Percentiles rank a stretch among this genome's conserved stretches.
phyloP scores from a whole-genome alignment of 1,140 invertebrate genomes.

The Oedothorax gibbosus region DNA sequence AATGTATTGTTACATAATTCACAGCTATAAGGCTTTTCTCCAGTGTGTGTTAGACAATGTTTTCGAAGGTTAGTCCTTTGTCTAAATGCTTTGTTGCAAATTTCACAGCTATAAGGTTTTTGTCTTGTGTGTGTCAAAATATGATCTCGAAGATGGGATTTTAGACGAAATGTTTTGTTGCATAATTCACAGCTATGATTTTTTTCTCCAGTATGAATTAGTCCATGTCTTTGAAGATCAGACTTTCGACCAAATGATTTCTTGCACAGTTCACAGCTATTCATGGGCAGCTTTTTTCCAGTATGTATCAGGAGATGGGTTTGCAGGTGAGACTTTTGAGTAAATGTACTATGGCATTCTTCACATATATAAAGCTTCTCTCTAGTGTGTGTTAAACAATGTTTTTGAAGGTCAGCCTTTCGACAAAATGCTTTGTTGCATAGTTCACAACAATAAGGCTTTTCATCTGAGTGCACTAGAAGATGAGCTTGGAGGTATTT shows the following conservation, averaged over 20 bases:
- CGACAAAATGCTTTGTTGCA: background rate
- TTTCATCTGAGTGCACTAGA: background rate
- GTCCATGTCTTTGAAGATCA: background rate
- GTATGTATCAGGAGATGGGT: background rate
- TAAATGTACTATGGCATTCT: background rate
- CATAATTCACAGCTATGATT: background rate
- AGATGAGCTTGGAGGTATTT: background rate
- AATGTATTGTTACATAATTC: background rate
- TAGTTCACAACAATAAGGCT: background rate
- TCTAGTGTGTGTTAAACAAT: background rate
- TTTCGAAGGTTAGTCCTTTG: background rate
- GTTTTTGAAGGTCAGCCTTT: background rate
- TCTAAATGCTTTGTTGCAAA: background rate
- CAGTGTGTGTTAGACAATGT: background rate
- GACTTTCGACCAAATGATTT: background rate
- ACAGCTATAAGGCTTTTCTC: conserved; percentile 3
- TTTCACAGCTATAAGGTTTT: background rate
- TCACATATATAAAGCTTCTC: conserved; percentile 6
- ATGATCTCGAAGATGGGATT: background rate
- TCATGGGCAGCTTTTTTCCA: background rate
- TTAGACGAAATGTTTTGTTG: background rate
- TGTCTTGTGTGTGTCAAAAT: background rate
- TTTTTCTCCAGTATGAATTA: background rate
- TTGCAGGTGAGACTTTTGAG: background rate
- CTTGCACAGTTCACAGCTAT: background rate